A percentile compares a stretch with the other conserved stretches of the same genome.
These are phyloP conservation scores for Notodonta ziczac DNA, from an alignment of 2,888 invertebrate species.

Conservation along the genomic window DNA sequence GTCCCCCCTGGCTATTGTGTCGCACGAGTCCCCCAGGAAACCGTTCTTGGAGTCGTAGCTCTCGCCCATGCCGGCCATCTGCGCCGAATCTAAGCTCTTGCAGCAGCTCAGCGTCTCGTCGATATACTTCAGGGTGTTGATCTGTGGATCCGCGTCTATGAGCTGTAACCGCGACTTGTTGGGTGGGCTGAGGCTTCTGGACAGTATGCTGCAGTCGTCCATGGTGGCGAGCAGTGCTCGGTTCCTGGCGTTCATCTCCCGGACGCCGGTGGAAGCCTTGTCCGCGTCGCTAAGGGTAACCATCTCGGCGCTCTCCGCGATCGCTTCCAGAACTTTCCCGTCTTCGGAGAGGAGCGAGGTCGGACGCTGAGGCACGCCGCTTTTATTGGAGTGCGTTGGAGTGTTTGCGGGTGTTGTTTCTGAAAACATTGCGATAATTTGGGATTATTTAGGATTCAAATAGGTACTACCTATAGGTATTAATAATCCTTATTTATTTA, in stretches of 20 bases:
- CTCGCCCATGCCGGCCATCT: slow-evolving; percentile 78
- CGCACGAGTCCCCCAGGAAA: slow-evolving; percentile 75
- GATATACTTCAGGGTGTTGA: slow-evolving; percentile 86
- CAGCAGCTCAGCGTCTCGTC: slow-evolving; percentile 84
- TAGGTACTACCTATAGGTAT: too few species aligned
- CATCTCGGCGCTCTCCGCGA: slow-evolving; percentile 89
- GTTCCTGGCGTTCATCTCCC: slow-evolving; percentile 79
- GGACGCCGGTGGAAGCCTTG: slow-evolving; percentile 70
- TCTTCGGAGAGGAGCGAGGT: slow-evolving; percentile 87
- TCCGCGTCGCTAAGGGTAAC: slow-evolving; percentile 85
- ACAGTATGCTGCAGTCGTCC: slow-evolving; percentile 80
- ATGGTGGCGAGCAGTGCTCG: slow-evolving; percentile 81
- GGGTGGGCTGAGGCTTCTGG: slow-evolving; percentile 76
- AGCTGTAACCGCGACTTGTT: slow-evolving; percentile 72
- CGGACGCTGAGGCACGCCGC: slow-evolving; percentile 76
- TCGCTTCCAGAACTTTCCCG: slow-evolving; percentile 86
- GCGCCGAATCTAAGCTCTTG: slow-evolving; percentile 78
- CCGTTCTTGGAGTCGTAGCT: slow-evolving; percentile 79
- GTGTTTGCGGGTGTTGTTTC: slow-evolving; percentile 80
- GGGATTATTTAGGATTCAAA: too few species aligned
- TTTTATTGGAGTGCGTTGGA: slow-evolving; percentile 71
- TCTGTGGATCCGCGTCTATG: slow-evolving; percentile 78
- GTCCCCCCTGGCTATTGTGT: slow-evolving; percentile 76
- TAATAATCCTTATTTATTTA: too few species aligned
- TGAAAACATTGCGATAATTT: slow-evolving; percentile 38